phyloP scores from a whole-genome alignment of 53 echinoderm and acorn worm species.

The Arbacia lixula region DNA sequence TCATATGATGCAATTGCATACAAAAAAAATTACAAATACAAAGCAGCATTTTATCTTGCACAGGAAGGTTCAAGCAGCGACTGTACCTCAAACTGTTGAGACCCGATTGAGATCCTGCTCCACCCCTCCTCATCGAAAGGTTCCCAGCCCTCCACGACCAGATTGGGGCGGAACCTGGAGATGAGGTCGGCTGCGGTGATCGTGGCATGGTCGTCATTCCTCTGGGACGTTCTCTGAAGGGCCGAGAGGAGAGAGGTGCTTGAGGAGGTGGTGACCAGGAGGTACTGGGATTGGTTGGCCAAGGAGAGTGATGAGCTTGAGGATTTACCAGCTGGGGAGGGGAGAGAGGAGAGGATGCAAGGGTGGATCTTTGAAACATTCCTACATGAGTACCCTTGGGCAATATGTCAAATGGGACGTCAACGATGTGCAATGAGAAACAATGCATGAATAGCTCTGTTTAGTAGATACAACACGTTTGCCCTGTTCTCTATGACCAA shows the following conservation, averaged over 20 bases:
- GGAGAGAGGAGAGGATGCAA: neutral
- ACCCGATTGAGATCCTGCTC: conserved; percentile 76
- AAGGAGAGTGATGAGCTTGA: conserved; percentile 65
- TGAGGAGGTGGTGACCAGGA: conserved; percentile 67
- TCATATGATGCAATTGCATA: too few species aligned
- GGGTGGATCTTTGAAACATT: neutral
- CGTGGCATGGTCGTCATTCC: neutral
- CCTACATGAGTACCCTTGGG: too few species aligned
- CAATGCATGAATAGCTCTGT: too few species aligned
- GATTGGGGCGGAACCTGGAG: conserved; percentile 88
- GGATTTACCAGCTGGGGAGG: conserved; percentile 1
- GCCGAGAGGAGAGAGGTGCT: conserved; percentile 59
- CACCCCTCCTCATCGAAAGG: conserved; percentile 89
- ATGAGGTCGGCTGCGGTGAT: conserved; percentile 71
- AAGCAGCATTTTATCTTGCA: too few species aligned
- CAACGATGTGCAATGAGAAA: too few species aligned
- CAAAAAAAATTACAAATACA: neutral
- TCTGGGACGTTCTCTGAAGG: conserved; percentile 21
- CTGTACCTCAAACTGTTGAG: conserved; percentile 69
- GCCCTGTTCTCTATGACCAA: too few species aligned
- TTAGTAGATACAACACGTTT: too few species aligned
- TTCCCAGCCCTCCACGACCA: conserved; percentile 76
- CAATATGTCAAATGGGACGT: too few species aligned
- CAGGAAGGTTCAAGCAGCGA: neutral
- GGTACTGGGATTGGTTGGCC: conserved; percentile 86